phyloP scores from a whole-genome alignment of 2,888 invertebrate genomes.

The Globia sparganii region DNA sequence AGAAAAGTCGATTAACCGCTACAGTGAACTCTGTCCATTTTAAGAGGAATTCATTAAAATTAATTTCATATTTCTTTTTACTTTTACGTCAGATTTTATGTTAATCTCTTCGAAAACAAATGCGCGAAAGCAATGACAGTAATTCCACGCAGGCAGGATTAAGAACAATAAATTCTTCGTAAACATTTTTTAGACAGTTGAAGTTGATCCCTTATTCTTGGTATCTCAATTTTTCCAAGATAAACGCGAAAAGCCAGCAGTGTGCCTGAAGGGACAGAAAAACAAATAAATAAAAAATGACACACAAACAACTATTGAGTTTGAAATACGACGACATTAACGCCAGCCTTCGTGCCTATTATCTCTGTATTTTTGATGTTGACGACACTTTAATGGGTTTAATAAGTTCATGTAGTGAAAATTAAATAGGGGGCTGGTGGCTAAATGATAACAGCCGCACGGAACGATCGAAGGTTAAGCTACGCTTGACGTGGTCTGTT shows the following conservation, averaged over 20 bases:
- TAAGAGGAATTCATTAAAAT: constrained; percentile 23
- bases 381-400: constrained; percentile 1
- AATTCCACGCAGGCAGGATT: constrained; percentile 35
- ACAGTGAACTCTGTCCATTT: constrained; percentile 17
- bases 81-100: constrained; percentile 22
- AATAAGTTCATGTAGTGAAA: neutral
- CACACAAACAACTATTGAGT: constrained; percentile 46
- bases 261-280: constrained; percentile 45
- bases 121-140: constrained; percentile 18
- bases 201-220: constrained; percentile 48
- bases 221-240: constrained; percentile 31
- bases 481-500: neutral
- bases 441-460: neutral
- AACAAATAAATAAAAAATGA: constrained; percentile 45
- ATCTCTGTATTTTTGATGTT: constrained; percentile 34
- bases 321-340: constrained; percentile 45
- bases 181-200: constrained; percentile 43
- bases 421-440: neutral
- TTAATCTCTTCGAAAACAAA: constrained; percentile 24
- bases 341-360: constrained; percentile 15
- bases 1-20: constrained; percentile 24
- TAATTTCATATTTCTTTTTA: constrained; percentile 13
- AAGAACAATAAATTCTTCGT: constrained; percentile 38
- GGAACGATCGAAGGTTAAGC: neutral
- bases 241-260: constrained; percentile 30